These are phyloP conservation scores for Lasioglossum zephyrum DNA, from an alignment of 2,888 invertebrate species.

Conservation along the genomic window DNA sequence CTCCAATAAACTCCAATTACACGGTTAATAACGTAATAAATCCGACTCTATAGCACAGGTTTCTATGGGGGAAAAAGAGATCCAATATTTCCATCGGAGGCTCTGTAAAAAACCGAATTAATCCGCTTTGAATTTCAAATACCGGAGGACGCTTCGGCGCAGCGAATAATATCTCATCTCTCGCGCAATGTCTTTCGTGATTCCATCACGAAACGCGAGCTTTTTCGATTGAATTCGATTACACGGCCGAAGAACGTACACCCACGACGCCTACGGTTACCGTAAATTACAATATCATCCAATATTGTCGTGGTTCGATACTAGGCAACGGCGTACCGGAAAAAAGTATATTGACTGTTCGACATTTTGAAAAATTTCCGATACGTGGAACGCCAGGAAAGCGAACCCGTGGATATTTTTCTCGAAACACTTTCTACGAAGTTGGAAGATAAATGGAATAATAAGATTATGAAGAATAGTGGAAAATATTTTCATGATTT, in stretches of 20 bases:
- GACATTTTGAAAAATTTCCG: background rate
- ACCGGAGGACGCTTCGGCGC: background rate
- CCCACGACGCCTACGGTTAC: background rate
- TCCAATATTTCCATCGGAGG: background rate
- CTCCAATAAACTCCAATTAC: background rate
- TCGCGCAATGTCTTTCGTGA: background rate
- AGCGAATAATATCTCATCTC: background rate
- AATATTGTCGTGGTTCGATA: background rate
- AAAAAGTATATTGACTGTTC: background rate
- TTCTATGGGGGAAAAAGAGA: background rate
- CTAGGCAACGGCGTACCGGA: background rate
- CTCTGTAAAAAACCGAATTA: background rate
- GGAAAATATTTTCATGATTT: background rate
- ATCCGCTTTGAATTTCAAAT: background rate
- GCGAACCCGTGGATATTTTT: background rate
- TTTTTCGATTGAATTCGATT: background rate
- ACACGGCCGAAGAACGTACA: background rate
- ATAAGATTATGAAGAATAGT: background rate
- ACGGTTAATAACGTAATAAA: background rate
- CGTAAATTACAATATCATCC: conserved; percentile 14
- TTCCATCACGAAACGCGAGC: background rate
- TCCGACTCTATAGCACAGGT: background rate
- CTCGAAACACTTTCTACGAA: background rate
- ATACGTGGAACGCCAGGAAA: background rate
- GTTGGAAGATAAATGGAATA: background rate